Base-by-base conservation (phyloP, 2,888 invertebrate species). In the Erannis defoliaria region DNA sequence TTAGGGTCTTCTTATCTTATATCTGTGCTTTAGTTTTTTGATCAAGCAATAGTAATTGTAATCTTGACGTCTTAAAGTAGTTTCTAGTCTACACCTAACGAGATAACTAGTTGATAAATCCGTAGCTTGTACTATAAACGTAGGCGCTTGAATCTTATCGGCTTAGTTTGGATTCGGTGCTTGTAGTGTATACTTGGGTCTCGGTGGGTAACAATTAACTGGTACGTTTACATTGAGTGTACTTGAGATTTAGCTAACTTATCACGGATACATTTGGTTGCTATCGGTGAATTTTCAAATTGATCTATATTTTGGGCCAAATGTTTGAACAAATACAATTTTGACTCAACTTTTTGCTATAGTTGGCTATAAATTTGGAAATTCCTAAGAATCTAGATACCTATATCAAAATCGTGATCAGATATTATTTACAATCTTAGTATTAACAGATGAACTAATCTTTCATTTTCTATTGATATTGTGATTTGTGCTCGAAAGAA, bases 1-100 rank as follows among this genome's bases (percentile, higher is more conserved):
- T 53, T 40, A 5, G 26, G 8, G 21, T 14, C n/a, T 48, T 29
- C 14, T 1, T n/a, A n/a, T n/a, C n/a, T 4, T n/a, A 33, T 45
- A 2, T 19, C n/a, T 18, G 53, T 42, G 19, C n/a, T 12, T 6
- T 26, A 8, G 4, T 26, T 21, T 18, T 37, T 55, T 49, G 56
- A 56, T 49, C 26, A 9, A 49, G 42, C 33, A 23, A 18, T 48
- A 56, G 48, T 29, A 33, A 1, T 29, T 5, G 10, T 14, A 26
- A 55, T 60, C 33, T 56, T 62, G 54, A 60, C 48, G 43, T 42
- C 18, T 26, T 38, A 14, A 43, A 56, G 53, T 56, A 62, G 50
- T 57, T 55, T 57, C 51, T 42, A 55, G 18, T 48, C 16, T 16
- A 19, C 31, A n/a, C 16, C 19, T 29, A 6, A 29, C 35, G 31